These are phyloP conservation scores for Microtus oregoni DNA, from an alignment of 2,113 vertebrate genomes.

Conservation along the genomic window DNA sequence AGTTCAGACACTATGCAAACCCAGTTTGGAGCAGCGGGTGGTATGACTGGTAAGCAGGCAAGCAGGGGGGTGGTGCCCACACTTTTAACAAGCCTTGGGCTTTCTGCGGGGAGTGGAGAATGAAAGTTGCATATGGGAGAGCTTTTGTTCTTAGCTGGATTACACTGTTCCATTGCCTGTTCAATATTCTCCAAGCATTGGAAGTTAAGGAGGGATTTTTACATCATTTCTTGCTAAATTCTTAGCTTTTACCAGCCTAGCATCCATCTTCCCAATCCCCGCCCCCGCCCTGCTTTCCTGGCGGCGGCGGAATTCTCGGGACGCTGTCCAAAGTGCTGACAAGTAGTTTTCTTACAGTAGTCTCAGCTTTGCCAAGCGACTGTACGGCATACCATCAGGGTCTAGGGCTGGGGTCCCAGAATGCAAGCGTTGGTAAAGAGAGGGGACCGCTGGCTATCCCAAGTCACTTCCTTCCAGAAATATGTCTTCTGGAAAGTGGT, in stretches of 20 bases:
- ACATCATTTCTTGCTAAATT: constrained; percentile 15
- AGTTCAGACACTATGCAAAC: background rate
- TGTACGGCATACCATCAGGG: background rate
- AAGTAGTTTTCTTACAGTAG: background rate
- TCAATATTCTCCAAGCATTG: constrained; percentile 18
- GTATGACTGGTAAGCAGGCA: background rate
- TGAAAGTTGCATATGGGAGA: constrained; percentile 75
- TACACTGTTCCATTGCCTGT: constrained; percentile 78
- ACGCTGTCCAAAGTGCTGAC: constrained; percentile 60
- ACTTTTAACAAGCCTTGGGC: constrained; percentile 83
- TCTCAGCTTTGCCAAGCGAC: background rate
- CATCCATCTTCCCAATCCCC: background rate
- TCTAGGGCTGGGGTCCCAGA: background rate
- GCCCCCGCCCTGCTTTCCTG: background rate
- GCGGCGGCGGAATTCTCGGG: background rate
- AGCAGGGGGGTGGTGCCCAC: constrained; percentile 21
- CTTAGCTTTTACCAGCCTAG: constrained; percentile 31
- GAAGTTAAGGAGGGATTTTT: background rate
- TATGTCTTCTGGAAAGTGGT: constrained; percentile 26
- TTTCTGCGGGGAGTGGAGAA: constrained; percentile 81
- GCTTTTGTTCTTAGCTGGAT: constrained; percentile 81
- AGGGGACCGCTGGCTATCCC: background rate
- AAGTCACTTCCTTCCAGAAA: background rate
- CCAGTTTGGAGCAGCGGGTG: background rate
- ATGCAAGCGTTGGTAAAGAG: background rate